Percentiles rank a stretch among this genome's conserved stretches.
Conservation (phyloP, 2,797 vertebrate genomes). For the Crypturellus tataupa region DNA sequence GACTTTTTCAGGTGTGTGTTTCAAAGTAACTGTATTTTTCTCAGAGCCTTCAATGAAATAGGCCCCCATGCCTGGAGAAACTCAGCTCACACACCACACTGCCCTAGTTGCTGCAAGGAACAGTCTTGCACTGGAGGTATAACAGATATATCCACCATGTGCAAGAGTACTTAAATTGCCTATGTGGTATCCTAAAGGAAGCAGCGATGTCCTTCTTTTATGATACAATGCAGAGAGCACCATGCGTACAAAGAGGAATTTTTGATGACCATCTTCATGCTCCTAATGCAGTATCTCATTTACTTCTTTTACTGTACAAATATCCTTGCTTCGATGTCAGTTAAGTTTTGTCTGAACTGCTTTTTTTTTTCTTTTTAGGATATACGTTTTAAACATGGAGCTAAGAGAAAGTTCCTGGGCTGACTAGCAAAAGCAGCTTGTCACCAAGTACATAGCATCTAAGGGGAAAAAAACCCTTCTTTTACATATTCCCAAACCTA, state of each 20-base stretch:
- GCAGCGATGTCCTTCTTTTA: background rate
- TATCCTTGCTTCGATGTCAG: background rate
- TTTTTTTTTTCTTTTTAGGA: background rate
- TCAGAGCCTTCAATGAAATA: accelerated
- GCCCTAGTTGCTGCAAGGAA: background rate
- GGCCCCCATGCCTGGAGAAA: background rate
- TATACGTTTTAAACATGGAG: background rate
- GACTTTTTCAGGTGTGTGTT: background rate
- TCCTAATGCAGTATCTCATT: background rate
- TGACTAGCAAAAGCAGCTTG: background rate
- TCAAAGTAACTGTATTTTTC: background rate
- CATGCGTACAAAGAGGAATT: background rate
- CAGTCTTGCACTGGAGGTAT: background rate
- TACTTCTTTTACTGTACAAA: background rate
- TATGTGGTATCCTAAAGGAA: background rate
- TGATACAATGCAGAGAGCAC: background rate
- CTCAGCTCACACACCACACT: background rate
- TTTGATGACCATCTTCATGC: background rate
- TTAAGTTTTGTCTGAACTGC: background rate
- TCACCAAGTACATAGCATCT: background rate
- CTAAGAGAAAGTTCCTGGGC: background rate
- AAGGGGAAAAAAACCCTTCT: background rate
- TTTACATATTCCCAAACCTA: background rate
- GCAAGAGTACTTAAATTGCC: constrained; percentile 1
- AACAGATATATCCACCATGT: background rate